Evolutionary conservation across 2,113 vertebrate species (phyloP).

Genomic region (Hydropotes inermis): DNA sequence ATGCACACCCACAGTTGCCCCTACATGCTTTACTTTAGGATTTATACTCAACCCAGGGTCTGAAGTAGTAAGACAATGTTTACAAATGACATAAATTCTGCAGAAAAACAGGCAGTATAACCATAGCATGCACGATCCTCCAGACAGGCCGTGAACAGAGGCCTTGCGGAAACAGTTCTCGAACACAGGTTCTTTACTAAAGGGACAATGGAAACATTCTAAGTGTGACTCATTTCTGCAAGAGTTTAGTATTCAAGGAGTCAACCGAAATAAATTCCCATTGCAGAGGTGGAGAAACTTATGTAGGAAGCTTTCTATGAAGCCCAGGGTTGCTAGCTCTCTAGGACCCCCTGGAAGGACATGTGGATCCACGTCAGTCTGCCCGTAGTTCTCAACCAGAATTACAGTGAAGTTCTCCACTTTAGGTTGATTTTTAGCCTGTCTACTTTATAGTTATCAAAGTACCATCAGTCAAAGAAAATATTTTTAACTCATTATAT

Average conservation of each 20-base stretch:
- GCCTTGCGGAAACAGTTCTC: not conserved
- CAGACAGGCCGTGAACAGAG: not conserved
- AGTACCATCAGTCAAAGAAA: not conserved
- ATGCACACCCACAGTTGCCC: not conserved
- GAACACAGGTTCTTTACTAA: not conserved
- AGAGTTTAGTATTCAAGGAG: not conserved
- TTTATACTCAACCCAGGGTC: not conserved
- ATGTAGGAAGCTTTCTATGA: not conserved
- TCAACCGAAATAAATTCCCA: not conserved
- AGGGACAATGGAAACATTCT: not conserved
- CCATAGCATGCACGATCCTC: not conserved
- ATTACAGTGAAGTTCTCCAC: not conserved
- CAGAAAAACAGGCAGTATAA: not conserved
- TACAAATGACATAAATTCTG: not conserved
- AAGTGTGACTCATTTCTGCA: not conserved
- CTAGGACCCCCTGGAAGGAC: not conserved
- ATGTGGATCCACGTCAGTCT: not conserved
- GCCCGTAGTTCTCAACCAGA: rapidly evolving
- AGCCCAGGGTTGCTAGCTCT: not conserved
- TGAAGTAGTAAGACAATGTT: not conserved
- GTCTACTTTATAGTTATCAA: not conserved
- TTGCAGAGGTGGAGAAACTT: not conserved
- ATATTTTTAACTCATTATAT: not conserved
- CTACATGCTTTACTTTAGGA: not conserved
- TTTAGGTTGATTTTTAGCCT: not conserved